Evolutionary conservation across 1,140 invertebrate species (phyloP), one percentile per base, ranked within the genome.

Genomic region (Drosophila baimaii): DNA sequence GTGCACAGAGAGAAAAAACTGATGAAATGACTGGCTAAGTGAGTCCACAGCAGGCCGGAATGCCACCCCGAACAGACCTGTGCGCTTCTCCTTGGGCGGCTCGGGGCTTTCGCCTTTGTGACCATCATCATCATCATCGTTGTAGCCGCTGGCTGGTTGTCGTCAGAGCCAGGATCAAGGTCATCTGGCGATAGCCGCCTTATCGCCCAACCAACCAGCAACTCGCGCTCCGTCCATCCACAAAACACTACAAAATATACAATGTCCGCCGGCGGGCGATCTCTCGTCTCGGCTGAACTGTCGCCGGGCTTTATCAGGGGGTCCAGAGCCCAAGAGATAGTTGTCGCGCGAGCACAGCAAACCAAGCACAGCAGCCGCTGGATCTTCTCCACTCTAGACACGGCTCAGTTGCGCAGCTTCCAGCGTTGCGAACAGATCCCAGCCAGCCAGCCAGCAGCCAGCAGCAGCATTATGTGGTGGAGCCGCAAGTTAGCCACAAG

Each of bases 101-200:
- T 29, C 5, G 47, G 23, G 47, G 15, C 15, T 5, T 25, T 27
- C 21, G 43, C 31, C 56, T 61, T 61, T 47, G 52, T 39, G 62
- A 19, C 62, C 65, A 66, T 33, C 33, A 23, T 35, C 35, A 37
- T n/a, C 35, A n/a, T n/a, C 15, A 6, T 37, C 19, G 51, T 54
- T 35, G 23, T 54, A 54, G 62, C 46, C 62, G 21, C 64, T 43
- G 68, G 0, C 21, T 10, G 29, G 19, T 57, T 57, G 69, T 71
- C 69, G 69, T 72, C 66, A 71, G 69, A 73, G 66, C 66, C 79
- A 86, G 83, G 84, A 86, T 88, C 83, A 86, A 86, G 83, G 83
- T 86, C 79, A 86, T 79, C 76, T 68, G 52, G 49, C 37, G 66
- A 71, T 65, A 62, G 35, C 51, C 13, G 56, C 37, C 64, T 77